Evolutionary conservation across 2,888 invertebrate species (phyloP), one percentile per base, ranked within the genome.

Genomic region (Netelia virgata): DNA sequence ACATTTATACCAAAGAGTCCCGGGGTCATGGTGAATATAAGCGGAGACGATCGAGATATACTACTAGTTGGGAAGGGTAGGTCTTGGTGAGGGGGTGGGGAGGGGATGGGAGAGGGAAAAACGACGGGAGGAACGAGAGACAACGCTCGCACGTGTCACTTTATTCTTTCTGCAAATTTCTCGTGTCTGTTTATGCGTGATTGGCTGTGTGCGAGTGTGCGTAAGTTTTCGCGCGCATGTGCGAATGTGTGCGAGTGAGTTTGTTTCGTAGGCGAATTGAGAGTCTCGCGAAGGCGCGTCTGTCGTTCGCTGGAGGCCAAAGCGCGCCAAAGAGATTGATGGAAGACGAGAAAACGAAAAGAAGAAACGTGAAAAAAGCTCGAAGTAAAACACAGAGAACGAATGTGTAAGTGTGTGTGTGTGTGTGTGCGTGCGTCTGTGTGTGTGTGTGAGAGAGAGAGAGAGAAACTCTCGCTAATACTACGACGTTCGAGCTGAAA

Each of bases 251-350:
- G 50, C 16, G 36, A 64, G 75, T 55, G 50, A 55, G 77, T 64
- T 69, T 61, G 79, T 79, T 79, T 79, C 72, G 18, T 18, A 61
- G 11, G 28, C 68, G 73, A 69, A 73, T 69, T 69, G 69, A 72
- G 70, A 64, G 59, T 76, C 72, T 64, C 73, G 16, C 57, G 57
- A 50, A 75, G 59, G 41, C 77, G 66, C 47, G 72, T 82, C 80
- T 55, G 77, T 68, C 74, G 77, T 61, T 78, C 64, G 70, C 73
- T 47, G 66, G 64, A 50, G 41, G 53, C 84, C 75, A 68, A 81
- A 81, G 76, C 75, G 76, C 72, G 84, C 84, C 75, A 73, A 81
- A 74, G 86, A 81, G 86, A 83, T 83, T 83, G 82, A 84, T 84
- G 84, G 74, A 82, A 78, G 82, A 82, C 84, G 84, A 82, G 78